Percentiles rank a stretch among this genome's conserved stretches.
phyloP scores from a whole-genome alignment of 2,888 invertebrate genomes.

The Eumerus sabulonum region DNA sequence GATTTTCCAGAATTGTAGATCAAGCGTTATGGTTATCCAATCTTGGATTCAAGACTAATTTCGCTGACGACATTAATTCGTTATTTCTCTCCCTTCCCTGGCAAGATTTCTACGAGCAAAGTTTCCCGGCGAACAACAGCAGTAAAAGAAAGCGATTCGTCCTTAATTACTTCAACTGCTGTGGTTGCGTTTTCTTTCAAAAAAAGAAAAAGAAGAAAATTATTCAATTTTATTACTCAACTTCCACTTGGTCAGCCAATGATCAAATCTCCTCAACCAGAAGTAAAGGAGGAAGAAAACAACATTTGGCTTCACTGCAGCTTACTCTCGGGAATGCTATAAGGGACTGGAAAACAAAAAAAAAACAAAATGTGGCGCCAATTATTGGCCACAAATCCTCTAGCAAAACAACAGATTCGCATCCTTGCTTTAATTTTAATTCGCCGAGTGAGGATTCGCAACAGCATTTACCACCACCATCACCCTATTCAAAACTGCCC shows the following conservation, averaged over 20 bases:
- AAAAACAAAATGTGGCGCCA: constrained; percentile 24
- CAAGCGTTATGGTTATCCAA: too few species aligned
- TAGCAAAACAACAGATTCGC: constrained; percentile 1
- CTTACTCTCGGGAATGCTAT: constrained; percentile 2
- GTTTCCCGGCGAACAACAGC: too few species aligned
- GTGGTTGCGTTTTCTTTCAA: too few species aligned
- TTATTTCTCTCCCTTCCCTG: too few species aligned
- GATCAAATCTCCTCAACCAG: constrained; percentile 18
- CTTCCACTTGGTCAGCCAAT: constrained; percentile 16
- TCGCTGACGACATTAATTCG: too few species aligned
- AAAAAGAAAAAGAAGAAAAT: too few species aligned
- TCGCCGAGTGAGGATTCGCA: background rate
- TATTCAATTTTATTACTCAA: too few species aligned
- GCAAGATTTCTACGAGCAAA: too few species aligned
- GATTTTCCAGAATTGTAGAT: too few species aligned
- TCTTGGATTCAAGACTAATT: too few species aligned
- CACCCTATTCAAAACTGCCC: constrained; percentile 10
- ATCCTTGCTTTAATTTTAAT: background rate
- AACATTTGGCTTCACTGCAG: background rate
- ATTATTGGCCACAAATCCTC: constrained; percentile 26
- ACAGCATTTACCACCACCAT: background rate
- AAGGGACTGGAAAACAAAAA: too few species aligned
- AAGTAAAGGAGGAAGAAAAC: background rate
- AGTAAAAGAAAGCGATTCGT: background rate
- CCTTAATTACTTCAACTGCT: constrained; percentile 2